phyloP scores from a whole-genome alignment of 53 echinoderm and acorn worm genomes.

The Astropecten irregularis region DNA sequence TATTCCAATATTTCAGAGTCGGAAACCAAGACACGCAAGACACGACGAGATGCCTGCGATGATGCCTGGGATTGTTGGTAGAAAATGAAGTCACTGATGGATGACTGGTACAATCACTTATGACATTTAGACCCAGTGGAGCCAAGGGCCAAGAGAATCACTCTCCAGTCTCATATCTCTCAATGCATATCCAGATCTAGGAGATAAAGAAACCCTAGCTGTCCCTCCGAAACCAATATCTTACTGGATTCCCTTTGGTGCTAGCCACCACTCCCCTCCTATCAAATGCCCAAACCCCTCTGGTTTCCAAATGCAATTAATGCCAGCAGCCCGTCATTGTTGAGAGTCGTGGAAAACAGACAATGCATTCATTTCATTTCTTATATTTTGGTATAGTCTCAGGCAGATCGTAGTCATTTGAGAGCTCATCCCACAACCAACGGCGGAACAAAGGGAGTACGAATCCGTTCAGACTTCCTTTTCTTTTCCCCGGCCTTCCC shows the following conservation, averaged over 20 bases:
- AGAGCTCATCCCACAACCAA: too few species aligned
- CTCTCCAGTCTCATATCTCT: not conserved
- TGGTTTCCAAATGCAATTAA: constrained; percentile 42
- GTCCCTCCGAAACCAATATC: not conserved
- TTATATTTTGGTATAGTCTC: not conserved
- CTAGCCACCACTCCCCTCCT: constrained; percentile 35
- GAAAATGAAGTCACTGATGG: constrained; percentile 29
- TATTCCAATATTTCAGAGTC: too few species aligned
- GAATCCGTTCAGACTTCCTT: not conserved
- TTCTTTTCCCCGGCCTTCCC: too few species aligned
- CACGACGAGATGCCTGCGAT: too few species aligned
- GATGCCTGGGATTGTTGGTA: too few species aligned
- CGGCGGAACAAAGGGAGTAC: not conserved
- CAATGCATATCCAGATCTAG: constrained; percentile 29
- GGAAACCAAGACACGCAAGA: too few species aligned
- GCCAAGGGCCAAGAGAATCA: constrained; percentile 1
- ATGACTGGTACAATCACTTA: constrained; percentile 1
- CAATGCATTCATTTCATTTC: constrained; percentile 22
- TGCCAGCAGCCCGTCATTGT: not conserved
- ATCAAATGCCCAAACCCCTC: constrained; percentile 23
- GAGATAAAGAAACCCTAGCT: not conserved
- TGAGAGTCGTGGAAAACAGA: not conserved
- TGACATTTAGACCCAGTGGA: constrained; percentile 40
- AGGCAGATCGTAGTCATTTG: constrained; percentile 9
- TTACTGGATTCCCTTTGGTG: constrained; percentile 13